Evolutionary conservation across 2,113 vertebrate genomes (phyloP), one percentile per base, ranked within the genome.

Genomic region (Ammodytes dubius): DNA sequence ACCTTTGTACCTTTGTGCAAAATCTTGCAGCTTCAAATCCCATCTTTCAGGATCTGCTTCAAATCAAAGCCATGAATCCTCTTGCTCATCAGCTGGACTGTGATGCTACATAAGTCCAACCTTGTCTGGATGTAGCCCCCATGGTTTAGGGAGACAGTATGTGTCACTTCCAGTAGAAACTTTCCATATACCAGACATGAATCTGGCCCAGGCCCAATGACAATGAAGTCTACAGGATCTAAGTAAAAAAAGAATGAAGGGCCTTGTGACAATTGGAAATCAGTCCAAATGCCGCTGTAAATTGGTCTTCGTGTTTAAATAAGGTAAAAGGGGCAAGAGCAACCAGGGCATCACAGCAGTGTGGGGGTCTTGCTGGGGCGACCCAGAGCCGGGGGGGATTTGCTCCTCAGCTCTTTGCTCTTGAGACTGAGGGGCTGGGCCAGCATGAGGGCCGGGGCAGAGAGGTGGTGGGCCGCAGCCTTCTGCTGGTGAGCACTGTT

Each of bases 401-500:
- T 96, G 90, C 95, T 96, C 65, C 96, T 95, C 81, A 91, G 82
- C n/a, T 95, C 93, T 74, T 95, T 96, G 92, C 89, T 92, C 87
- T 96, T 96, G 77, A 95, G 92, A 58, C 87, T 93, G 73, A 91
- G 85, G 13, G 93, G 92, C 27, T 93, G 95, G 42, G 94, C 92
- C 59, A 95, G 95, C 82, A 97, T 92, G 67, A 97, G 89, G 0
- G 96, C 96, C 1, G 98, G 97, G 47, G 97, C 97, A 27, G 97
- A 98, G 74, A 98, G 96, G 79, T 99, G 97, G 89, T 98, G 97
- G 79, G 96, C 91, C 3, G 95, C 92, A 57, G 95, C 93, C 92
- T 97, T 99, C 89, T 97, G 97, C 83, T 97, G 97, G 79, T 98
- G 96, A 9, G 95, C 93, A 58, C 96, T 96, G 95, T 99, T 99